Percentiles rank a stretch among this genome's conserved stretches.
phyloP scores from a whole-genome alignment of 2,888 invertebrate genomes.

The Thymelicus lineola region DNA sequence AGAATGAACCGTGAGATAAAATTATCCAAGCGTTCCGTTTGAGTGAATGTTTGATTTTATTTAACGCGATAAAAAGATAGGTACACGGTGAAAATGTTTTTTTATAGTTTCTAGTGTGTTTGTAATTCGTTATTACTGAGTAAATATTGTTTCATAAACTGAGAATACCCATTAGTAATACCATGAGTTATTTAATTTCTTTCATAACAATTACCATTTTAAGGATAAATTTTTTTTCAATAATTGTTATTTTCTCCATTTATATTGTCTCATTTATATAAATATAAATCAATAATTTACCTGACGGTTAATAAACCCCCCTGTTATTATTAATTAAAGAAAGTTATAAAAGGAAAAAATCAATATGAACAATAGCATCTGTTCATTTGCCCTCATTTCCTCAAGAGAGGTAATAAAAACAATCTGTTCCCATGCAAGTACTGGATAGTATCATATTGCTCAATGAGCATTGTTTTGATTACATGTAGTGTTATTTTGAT shows the following conservation, averaged over 20 bases:
- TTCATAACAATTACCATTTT: no score
- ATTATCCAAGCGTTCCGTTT: conserved; percentile 62
- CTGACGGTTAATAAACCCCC: no score
- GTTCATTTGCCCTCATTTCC: conserved; percentile 33
- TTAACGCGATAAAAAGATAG: conserved; percentile 31
- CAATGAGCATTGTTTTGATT: no score
- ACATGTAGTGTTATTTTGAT: not conserved
- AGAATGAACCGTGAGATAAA: conserved; percentile 68
- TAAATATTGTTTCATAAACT: not conserved
- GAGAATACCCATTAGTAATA: no score
- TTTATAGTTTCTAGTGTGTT: not conserved
- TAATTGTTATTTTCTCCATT: not conserved
- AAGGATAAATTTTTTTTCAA: no score
- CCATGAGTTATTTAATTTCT: no score
- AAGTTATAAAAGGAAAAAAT: conserved; percentile 20
- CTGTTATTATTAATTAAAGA: not conserved
- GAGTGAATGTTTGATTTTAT: conserved; percentile 54
- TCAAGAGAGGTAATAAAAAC: conserved; percentile 21
- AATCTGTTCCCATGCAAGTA: conserved; percentile 19
- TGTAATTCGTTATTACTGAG: not conserved
- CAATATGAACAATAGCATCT: conserved; percentile 41
- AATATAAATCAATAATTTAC: not conserved
- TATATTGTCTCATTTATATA: not conserved
- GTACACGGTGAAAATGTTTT: not conserved
- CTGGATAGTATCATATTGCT: not conserved